Conservation (phyloP, 2,888 invertebrate species). For the Eupithecia insigniata region DNA sequence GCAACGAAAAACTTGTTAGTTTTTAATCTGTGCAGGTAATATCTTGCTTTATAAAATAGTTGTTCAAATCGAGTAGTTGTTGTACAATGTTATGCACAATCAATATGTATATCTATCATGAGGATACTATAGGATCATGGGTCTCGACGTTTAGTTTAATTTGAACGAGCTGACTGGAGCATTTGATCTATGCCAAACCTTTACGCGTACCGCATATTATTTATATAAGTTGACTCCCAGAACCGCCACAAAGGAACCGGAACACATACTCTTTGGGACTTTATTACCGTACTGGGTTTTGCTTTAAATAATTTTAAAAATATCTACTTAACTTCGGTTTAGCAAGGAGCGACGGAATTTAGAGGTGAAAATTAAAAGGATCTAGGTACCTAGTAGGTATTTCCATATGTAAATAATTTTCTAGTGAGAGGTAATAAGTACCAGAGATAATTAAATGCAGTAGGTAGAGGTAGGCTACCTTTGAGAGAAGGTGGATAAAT, state of each 20-base stretch:
- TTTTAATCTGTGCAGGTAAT: no score
- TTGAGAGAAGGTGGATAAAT: no score
- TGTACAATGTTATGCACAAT: no score
- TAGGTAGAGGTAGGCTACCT: no score
- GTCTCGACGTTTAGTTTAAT: slow-evolving; percentile 17
- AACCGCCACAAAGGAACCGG: background rate
- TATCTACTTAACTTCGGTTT: background rate
- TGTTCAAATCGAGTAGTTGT: no score
- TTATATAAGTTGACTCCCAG: slow-evolving; percentile 9
- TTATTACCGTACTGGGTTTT: slow-evolving; percentile 15
- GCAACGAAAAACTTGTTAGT: no score
- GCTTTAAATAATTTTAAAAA: background rate
- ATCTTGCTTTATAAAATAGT: no score
- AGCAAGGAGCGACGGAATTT: background rate
- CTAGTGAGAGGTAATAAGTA: no score
- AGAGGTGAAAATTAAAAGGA: background rate
- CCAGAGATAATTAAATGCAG: no score
- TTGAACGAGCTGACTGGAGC: slow-evolving; percentile 3
- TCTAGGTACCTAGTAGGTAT: background rate
- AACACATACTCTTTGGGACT: slow-evolving; percentile 14
- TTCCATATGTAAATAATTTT: background rate
- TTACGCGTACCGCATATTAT: no score
- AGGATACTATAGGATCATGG: no score
- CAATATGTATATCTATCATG: no score
- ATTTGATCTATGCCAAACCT: slow-evolving; percentile 21